Evolutionary conservation across 2,888 invertebrate genomes (phyloP).

Genomic region (Tortrix viridana): DNA sequence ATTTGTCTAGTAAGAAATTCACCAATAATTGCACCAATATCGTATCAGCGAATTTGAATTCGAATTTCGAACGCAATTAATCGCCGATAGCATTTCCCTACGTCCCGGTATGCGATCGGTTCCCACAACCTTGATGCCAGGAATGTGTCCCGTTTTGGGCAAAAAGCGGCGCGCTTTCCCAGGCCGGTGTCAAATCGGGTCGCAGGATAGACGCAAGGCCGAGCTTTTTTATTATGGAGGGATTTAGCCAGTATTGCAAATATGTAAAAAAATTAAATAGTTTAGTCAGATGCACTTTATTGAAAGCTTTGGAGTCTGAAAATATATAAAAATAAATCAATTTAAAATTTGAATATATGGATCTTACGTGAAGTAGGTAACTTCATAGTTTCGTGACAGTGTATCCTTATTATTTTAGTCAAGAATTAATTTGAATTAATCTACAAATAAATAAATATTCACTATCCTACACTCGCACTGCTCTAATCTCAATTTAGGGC

Average conservation of each 20-base stretch:
- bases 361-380: too few species aligned
- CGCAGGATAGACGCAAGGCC: conserved; percentile 50
- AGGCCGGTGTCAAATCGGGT: conserved; percentile 67
- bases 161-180: conserved; percentile 80
- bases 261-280: background rate
- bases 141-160: conserved; percentile 68
- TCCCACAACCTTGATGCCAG: conserved; percentile 78
- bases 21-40: too few species aligned
- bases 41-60: background rate
- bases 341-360: too few species aligned
- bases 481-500: too few species aligned
- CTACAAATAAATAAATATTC: too few species aligned
- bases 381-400: too few species aligned
- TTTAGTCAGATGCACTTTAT: too few species aligned
- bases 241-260: conserved; percentile 4
- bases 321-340: too few species aligned
- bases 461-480: too few species aligned
- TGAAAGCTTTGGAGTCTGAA: too few species aligned
- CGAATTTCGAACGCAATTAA: conserved; percentile 29
- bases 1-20: background rate
- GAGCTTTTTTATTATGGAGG: conserved; percentile 11
- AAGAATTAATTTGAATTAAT: too few species aligned
- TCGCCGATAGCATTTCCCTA: conserved; percentile 62
- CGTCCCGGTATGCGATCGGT: conserved; percentile 75
- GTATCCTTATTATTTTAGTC: too few species aligned